Percentiles rank a stretch among this genome's conserved stretches.
Conservation (phyloP, 2,113 vertebrate genomes). For the Gymnocephalus cernua region DNA sequence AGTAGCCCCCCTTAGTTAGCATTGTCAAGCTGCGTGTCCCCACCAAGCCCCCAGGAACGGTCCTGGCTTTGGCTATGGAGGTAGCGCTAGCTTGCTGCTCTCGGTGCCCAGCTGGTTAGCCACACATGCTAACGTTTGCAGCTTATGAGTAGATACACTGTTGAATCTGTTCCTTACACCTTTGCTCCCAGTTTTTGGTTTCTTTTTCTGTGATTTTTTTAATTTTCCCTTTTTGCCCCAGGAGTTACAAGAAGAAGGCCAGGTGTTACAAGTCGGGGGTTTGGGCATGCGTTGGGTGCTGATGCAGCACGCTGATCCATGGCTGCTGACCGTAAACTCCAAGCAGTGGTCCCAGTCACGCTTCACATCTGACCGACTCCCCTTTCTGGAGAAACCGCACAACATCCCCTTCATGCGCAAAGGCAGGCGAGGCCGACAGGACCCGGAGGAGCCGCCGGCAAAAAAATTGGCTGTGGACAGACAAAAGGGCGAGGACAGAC, state of each 20-base stretch:
- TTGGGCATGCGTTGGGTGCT: constrained; percentile 67
- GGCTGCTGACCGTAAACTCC: constrained; percentile 70
- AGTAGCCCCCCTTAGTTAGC: no score
- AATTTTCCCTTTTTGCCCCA: constrained; percentile 6
- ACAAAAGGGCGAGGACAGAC: not conserved
- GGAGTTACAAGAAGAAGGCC: constrained; percentile 68
- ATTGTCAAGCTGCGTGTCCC: no score
- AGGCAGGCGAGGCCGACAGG: not conserved
- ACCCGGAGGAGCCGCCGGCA: constrained; percentile 2
- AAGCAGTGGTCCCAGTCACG: constrained; percentile 26
- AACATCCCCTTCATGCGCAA: constrained; percentile 61
- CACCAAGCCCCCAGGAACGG: no score
- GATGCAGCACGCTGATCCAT: constrained; percentile 59
- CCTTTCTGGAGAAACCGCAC: constrained; percentile 20
- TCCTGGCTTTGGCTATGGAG: no score
- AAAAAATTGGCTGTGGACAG: constrained; percentile 31
- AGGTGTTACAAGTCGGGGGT: constrained; percentile 65
- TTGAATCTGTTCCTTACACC: no score
- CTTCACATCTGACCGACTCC: not conserved
- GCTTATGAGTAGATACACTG: no score
- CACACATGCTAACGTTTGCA: no score
- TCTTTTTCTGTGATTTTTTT: not conserved
- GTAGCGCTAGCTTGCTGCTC: no score
- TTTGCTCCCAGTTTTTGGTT: no score
- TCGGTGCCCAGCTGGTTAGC: no score